Base-by-base conservation (phyloP, 2,797 vertebrate species). In the Gymnoscopelus microlampas region DNA sequence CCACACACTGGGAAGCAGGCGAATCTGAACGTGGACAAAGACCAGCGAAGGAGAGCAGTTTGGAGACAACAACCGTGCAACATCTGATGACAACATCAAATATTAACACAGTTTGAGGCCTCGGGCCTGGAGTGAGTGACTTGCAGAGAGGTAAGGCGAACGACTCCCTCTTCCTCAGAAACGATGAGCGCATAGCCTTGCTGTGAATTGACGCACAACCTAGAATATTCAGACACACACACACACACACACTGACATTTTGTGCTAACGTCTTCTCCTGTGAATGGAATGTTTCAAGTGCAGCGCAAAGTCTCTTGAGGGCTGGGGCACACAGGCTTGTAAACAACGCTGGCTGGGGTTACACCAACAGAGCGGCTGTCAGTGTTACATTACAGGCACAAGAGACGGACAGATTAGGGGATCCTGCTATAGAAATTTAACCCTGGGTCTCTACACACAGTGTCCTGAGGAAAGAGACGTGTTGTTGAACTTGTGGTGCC, bases 21-120 rank as follows among this genome's bases (percentile, higher is more conserved):
- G 66, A 23, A 60, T 72, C 61, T 77, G 70, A 82, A 55, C 74
- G 44, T 55, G 13, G 80, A 48, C 47, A 73, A 58, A 74, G 75
- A 32, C 44, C n/a, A n/a, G 71, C 15, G 44, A 55, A 24, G 15
- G 66, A 53, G 66, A 57, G 50, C 49, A 32, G 59, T 72, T 74
- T 69, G 73, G 39, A 68, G 74, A 32, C 64, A 78, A 65, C 51
- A 78, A 71, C 57, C 66, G 70, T 79, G 81, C 78, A 85, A 44
- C 66, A 86, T 73, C 90, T 88, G 87, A 93, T 92, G 90, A 92
- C 81, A 83, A 79, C 87, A 91, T 92, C 89, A 93, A 88, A 86
- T 85, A 90, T 85, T 85, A 77, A 91, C 80, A 84, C 76, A 69
- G 74, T 53, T 83, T 85, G 83, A 91, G 91, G 93, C 91, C 87